A percentile compares a stretch with the other conserved stretches of the same genome.
Conservation (phyloP, 2,113 vertebrate genomes). For the Nansenia antarctica region DNA sequence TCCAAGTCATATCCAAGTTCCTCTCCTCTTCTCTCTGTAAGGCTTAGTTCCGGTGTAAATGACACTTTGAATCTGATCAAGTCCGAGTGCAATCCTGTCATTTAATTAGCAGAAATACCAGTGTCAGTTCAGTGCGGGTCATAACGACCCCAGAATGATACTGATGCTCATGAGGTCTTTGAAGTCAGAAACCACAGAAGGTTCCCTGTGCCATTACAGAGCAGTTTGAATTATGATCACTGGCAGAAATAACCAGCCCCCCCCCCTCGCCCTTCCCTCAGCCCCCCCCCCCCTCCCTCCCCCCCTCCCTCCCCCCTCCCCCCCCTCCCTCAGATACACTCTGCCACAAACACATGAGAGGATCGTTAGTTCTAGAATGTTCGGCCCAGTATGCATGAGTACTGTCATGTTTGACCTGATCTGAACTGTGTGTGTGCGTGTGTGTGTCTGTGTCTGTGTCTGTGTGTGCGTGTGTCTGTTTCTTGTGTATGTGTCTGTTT, state of each 20-base stretch:
- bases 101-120: constrained; percentile 47
- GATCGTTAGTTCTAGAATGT: constrained; percentile 29
- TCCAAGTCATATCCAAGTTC: constrained; percentile 31
- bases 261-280: constrained; percentile 7
- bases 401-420: constrained; percentile 79
- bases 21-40: background rate
- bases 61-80: constrained; percentile 51
- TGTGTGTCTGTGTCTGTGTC: background rate
- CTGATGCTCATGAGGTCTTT: constrained; percentile 46
- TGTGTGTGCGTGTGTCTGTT: too few relatives aligned
- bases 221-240: constrained; percentile 47
- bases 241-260: constrained; percentile 25
- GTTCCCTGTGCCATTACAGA: constrained; percentile 24
- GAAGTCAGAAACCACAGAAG: constrained; percentile 38
- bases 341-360: constrained; percentile 19
- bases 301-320: constrained; percentile 1
- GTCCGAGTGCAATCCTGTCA: constrained; percentile 42
- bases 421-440: constrained; percentile 80
- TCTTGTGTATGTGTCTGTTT: background rate
- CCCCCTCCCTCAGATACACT: constrained; percentile 17
- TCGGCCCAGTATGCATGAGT: constrained; percentile 80
- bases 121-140: constrained; percentile 39
- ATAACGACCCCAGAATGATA: constrained; percentile 10
- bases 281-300: constrained; percentile 3
- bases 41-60: constrained; percentile 18